Evolutionary conservation across 2,797 vertebrate genomes (phyloP).

Genomic region (Mus minutoides): DNA sequence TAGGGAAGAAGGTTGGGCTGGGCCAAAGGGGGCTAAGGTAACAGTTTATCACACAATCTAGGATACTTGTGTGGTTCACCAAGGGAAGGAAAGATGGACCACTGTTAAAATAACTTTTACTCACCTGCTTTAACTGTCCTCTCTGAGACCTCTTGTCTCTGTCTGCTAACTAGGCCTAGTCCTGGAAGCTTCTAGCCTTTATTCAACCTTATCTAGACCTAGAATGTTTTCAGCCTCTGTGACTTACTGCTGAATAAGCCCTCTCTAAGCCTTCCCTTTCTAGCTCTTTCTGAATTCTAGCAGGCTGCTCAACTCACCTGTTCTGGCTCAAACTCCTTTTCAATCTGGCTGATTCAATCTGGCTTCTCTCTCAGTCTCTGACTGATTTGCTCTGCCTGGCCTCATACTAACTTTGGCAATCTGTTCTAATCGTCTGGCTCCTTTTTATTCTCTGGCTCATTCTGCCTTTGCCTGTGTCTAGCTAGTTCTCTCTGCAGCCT

Average conservation of each 20-base stretch:
- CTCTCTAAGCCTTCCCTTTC: neutral
- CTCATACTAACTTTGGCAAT: neutral
- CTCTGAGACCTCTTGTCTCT: neutral
- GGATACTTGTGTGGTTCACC: neutral
- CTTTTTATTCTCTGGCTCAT: neutral
- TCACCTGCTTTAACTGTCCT: neutral
- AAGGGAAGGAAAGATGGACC: neutral
- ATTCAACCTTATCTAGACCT: neutral
- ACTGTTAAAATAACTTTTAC: neutral
- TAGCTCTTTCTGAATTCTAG: neutral
- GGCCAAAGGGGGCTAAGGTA: neutral
- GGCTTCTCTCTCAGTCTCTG: neutral
- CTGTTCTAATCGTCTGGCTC: neutral
- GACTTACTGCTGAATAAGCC: neutral
- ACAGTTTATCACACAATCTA: neutral
- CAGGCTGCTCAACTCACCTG: neutral
- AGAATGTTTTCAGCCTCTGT: neutral
- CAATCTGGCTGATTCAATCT: neutral
- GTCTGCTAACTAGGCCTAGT: neutral
- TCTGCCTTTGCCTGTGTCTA: neutral
- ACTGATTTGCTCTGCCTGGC: too few relatives aligned
- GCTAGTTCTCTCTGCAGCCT: neutral
- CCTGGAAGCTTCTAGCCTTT: neutral
- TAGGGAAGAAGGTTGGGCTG: neutral
- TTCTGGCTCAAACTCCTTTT: neutral